phyloP scores from a whole-genome alignment of 2,888 invertebrate species.

The Hypomecis atomaria region DNA sequence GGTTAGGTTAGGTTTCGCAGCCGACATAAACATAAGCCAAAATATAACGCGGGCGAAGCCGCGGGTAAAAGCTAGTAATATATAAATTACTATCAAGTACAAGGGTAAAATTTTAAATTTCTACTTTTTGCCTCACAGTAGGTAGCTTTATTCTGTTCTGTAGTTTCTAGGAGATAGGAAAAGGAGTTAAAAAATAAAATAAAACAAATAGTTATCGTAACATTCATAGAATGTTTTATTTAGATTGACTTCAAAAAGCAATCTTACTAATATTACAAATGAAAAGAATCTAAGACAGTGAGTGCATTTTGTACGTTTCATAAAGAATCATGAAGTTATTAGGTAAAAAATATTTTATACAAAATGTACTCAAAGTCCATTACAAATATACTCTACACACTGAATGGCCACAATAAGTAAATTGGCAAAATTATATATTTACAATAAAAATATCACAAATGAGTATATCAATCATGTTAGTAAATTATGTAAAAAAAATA shows the following conservation, averaged over 20 bases:
- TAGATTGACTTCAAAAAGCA: constrained; percentile 69
- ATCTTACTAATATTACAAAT: constrained; percentile 67
- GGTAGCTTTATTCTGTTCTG: not conserved
- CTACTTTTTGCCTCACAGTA: no score
- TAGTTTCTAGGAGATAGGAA: not conserved
- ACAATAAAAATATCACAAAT: constrained; percentile 77
- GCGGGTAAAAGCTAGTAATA: no score
- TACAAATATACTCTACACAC: constrained; percentile 46
- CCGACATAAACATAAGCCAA: no score
- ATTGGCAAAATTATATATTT: constrained; percentile 70
- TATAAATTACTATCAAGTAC: no score
- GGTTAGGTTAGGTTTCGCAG: no score
- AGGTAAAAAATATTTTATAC: constrained; percentile 13
- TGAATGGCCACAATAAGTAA: constrained; percentile 73
- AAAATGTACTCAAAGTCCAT: constrained; percentile 50
- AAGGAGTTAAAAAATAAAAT: constrained; percentile 42
- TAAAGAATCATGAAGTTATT: constrained; percentile 5
- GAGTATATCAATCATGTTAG: constrained; percentile 65
- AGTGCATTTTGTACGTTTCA: constrained; percentile 56
- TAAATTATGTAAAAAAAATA: constrained; percentile 38
- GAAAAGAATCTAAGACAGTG: constrained; percentile 52
- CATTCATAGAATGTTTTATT: constrained; percentile 83
- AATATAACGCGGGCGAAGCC: no score
- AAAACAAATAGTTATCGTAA: constrained; percentile 53
- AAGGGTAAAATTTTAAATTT: no score